Evolutionary conservation across 1,140 invertebrate genomes (phyloP).

Genomic region (Chlorops oryzae): DNA sequence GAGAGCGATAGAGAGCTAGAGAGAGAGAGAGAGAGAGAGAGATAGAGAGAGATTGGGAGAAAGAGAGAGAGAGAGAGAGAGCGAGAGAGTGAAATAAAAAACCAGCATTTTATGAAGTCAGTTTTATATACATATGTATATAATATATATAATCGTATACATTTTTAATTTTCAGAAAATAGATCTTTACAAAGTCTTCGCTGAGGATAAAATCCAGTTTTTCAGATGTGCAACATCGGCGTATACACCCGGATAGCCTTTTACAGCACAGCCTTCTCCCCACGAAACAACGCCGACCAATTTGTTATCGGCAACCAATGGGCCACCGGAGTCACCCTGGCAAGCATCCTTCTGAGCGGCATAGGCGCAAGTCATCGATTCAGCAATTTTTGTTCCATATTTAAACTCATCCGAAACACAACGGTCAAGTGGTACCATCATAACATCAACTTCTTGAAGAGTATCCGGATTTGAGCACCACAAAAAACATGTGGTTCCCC

Average conservation of each 20-base stretch:
- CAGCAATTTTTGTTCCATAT: constrained; percentile 39
- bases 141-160: too few relatives aligned
- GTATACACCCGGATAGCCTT: constrained; percentile 61
- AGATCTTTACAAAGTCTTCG: too few relatives aligned
- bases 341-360: constrained; percentile 51
- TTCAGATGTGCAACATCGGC: constrained; percentile 54
- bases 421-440: constrained; percentile 12
- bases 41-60: too few relatives aligned
- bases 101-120: too few relatives aligned
- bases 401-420: constrained; percentile 16
- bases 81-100: too few relatives aligned
- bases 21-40: too few relatives aligned
- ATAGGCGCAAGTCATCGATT: constrained; percentile 54
- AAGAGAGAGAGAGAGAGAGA: too few relatives aligned
- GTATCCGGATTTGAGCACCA: constrained; percentile 16
- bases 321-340: constrained; percentile 50
- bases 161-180: too few relatives aligned
- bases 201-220: too few relatives aligned
- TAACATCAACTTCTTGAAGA: constrained; percentile 19
- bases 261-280: constrained; percentile 60
- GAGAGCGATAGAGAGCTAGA: too few relatives aligned
- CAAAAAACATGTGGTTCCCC: constrained; percentile 20
- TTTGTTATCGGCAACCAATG: constrained; percentile 35
- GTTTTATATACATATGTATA: too few relatives aligned
- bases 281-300: constrained; percentile 60